Base-by-base conservation (phyloP, 2,797 vertebrate species). In the Pachyuromys duprasi region DNA sequence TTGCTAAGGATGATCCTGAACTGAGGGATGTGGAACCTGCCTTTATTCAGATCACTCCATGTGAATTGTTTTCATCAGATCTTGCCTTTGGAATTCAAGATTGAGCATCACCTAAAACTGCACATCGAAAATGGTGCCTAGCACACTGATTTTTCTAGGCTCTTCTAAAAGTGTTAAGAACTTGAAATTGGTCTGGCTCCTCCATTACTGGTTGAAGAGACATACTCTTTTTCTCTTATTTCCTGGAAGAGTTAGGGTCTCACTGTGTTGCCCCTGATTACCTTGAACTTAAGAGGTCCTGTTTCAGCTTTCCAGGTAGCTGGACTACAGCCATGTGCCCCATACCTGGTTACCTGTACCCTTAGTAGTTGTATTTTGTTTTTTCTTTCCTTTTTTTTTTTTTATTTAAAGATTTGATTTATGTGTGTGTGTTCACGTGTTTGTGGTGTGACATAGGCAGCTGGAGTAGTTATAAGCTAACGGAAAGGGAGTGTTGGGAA, bases 181-280 rank as follows among this genome's bases (percentile, higher is more conserved):
- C 90, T 95, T 92, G 39, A 90, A 79, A 83, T 93, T 62, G 53
- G 42, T 74, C 65, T 92, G 14, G 74, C 42, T 83, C n/a, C 42
- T 70, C 3, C 65, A 90, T 75, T 57, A 74, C 42, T 96, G 49
- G 49, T 88, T 53, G 75, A 81, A 75, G 81, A 86, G 33, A 90
- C 63, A 42, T 75, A 36, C 31, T 20, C 15, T 20, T 33, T 62
- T 31, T n/a, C 28, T 83, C 36, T 45, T 33, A 49, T 83, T 83
- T 83, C 24, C 42, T 63, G 45, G 17, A 60, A 60, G n/a, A 74
- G 3, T 31, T 57, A 88, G 86, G 39, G 28, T 75, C 28, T 62
- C 42, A 0, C 3, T 62, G 3, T 76, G 28, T 88, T 88, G 17
- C 28, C 26, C 60, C 45, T 33, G 22, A 28, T 45, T 17, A 18